Percentiles rank a stretch among this genome's conserved stretches.
Conservation (phyloP, 1,140 invertebrate genomes). For the Aphaenogaster rudis region DNA sequence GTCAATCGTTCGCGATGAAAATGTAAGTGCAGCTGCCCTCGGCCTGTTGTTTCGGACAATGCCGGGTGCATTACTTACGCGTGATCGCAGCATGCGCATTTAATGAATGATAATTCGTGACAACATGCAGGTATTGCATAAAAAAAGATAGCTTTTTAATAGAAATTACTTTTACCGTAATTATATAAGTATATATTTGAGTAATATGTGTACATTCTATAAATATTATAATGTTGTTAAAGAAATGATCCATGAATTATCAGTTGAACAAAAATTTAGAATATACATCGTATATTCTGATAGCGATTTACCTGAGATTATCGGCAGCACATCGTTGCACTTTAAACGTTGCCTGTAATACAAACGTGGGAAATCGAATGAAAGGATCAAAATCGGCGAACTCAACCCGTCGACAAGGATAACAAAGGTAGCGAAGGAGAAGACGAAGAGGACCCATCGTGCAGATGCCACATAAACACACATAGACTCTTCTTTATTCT, state of each 20-base stretch:
- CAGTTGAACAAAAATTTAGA: background rate
- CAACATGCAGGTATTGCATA: background rate
- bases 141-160: background rate
- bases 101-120: conserved; percentile 42
- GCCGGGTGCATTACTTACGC: conserved; percentile 3
- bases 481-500: conserved; percentile 27
- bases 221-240: background rate
- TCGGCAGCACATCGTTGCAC: background rate
- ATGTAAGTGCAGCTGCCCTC: conserved; percentile 62
- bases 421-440: conserved; percentile 3
- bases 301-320: background rate
- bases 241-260: background rate
- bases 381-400: background rate
- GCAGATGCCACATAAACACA: conserved; percentile 47
- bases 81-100: conserved; percentile 31
- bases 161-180: background rate
- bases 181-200: background rate
- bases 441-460: conserved; percentile 3
- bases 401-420: background rate
- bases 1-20: conserved; percentile 47
- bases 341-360: background rate
- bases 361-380: conserved; percentile 5
- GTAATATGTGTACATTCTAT: background rate
- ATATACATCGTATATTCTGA: background rate
- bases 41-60: background rate